A percentile compares a stretch with the other conserved stretches of the same genome.
Conservation (phyloP, 1,140 invertebrate species). For the Atta colombica region DNA sequence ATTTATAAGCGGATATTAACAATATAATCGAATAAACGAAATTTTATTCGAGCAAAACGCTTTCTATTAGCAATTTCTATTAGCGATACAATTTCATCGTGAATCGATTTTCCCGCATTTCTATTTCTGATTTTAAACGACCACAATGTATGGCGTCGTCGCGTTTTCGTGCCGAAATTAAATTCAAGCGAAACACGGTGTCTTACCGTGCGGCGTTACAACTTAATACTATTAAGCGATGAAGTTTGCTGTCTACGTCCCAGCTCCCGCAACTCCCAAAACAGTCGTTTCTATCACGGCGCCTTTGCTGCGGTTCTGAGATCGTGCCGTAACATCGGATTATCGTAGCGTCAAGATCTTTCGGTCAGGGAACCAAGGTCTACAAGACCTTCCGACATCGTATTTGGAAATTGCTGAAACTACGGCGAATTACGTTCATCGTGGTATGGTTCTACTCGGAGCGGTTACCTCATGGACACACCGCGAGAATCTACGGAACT, state of each 20-base stretch:
- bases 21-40: background rate
- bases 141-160: background rate
- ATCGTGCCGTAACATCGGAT: slow-evolving; percentile 45
- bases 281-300: slow-evolving; percentile 53
- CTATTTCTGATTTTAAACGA: slow-evolving; percentile 33
- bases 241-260: slow-evolving; percentile 51
- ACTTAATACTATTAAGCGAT: slow-evolving; percentile 65
- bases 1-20: slow-evolving; percentile 27
- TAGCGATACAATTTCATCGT: background rate
- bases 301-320: slow-evolving; percentile 30
- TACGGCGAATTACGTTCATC: slow-evolving; percentile 23
- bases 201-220: slow-evolving; percentile 42
- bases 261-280: slow-evolving; percentile 7
- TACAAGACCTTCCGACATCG: background rate
- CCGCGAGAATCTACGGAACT: slow-evolving; percentile 19
- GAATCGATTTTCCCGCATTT: slow-evolving; percentile 25
- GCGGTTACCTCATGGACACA: background rate
- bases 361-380: slow-evolving; percentile 10
- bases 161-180: slow-evolving; percentile 29
- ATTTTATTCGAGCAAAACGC: background rate
- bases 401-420: slow-evolving; percentile 41
- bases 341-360: slow-evolving; percentile 51
- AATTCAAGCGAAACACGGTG: slow-evolving; percentile 29
- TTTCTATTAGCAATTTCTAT: slow-evolving; percentile 11
- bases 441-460: background rate